Evolutionary conservation across 2,113 vertebrate genomes (phyloP).

Genomic region (Mustela nigripes): DNA sequence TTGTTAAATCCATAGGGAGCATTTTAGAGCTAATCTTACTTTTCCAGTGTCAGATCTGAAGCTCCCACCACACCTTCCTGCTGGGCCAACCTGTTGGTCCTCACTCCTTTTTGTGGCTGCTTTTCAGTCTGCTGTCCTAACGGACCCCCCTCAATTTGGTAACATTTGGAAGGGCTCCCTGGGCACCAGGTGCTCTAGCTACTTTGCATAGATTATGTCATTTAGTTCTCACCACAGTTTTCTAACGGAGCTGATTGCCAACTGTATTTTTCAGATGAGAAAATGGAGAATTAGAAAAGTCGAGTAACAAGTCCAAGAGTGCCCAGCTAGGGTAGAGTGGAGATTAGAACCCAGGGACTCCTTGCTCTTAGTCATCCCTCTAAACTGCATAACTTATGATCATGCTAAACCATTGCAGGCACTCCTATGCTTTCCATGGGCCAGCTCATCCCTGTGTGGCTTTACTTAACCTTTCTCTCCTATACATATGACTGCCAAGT

Average conservation of each 20-base stretch:
- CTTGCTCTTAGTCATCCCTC: background rate
- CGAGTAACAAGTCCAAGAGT: background rate
- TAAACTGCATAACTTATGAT: background rate
- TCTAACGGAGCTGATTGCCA: background rate
- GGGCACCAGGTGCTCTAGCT: background rate
- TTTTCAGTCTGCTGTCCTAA: background rate
- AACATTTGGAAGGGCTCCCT: background rate
- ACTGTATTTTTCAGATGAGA: conserved; percentile 3
- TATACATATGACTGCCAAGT: background rate
- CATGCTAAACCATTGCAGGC: background rate
- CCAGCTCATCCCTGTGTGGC: background rate
- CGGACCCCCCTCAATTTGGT: background rate
- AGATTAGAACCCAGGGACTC: conserved; percentile 17
- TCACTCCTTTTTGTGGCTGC: background rate
- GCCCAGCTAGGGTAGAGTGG: background rate
- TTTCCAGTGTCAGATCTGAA: background rate
- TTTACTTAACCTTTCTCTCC: background rate
- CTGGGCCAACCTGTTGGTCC: background rate
- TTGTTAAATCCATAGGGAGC: conserved; percentile 18
- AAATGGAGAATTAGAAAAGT: background rate
- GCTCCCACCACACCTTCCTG: background rate
- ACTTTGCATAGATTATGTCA: background rate
- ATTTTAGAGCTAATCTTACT: background rate
- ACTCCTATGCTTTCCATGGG: background rate
- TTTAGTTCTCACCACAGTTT: background rate